phyloP scores from a whole-genome alignment of 1,140 invertebrate species.

The Neodiprion virginianus region DNA sequence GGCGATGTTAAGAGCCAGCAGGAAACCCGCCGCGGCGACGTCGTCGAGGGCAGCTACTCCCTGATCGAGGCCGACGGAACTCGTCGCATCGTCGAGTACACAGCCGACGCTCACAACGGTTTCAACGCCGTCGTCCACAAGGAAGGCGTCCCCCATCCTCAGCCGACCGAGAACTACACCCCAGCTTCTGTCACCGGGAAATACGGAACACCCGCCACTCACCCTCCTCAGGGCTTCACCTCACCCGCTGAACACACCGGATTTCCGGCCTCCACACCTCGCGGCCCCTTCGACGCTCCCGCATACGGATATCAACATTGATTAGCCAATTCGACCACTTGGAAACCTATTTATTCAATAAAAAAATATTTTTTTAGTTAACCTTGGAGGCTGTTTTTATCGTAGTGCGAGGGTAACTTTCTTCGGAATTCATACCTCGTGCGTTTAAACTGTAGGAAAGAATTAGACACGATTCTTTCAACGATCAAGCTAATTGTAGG shows the following conservation, averaged over 20 bases:
- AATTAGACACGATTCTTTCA: no score
- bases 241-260: neutral
- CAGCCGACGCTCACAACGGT: slow-evolving; percentile 49
- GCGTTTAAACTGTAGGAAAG: no score
- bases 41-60: slow-evolving; percentile 37
- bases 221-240: neutral
- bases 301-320: neutral
- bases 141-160: slow-evolving; percentile 38
- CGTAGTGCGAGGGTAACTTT: no score
- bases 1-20: slow-evolving; percentile 72
- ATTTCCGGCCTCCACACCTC: neutral
- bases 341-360: neutral
- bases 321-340: neutral
- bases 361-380: neutral
- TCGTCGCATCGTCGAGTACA: slow-evolving; percentile 49
- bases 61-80: slow-evolving; percentile 42
- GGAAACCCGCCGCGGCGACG: slow-evolving; percentile 64
- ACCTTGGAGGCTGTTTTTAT: neutral
- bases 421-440: no score
- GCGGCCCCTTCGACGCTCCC: neutral
- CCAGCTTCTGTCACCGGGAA: neutral
- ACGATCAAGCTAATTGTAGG: no score
- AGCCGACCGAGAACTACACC: neutral
- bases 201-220: neutral
- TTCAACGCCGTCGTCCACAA: slow-evolving; percentile 58